Percentiles rank a stretch among this genome's conserved stretches.
Evolutionary conservation across 37 sponge, comb jelly and placozoan genomes (phyloP).

Genomic region (Spongia lamella): DNA sequence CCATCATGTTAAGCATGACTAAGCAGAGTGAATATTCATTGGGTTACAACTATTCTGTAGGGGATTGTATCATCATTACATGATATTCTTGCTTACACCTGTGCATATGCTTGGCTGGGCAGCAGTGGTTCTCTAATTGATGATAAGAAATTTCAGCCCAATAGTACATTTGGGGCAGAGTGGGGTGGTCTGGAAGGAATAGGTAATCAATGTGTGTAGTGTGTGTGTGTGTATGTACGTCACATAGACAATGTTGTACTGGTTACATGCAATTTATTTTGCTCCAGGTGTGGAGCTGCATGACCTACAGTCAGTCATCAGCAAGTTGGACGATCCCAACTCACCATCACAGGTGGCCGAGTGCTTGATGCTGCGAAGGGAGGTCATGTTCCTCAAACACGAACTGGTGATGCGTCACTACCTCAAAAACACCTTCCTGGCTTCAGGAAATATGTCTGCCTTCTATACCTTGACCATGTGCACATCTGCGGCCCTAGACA

Average conservation of each 20-base stretch:
- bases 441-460: not conserved
- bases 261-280: not conserved
- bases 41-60: too few species aligned
- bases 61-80: constrained; percentile 19
- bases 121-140: not conserved
- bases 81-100: constrained; percentile 22
- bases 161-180: constrained; percentile 7
- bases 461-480: not conserved
- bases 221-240: too few species aligned
- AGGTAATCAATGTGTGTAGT: constrained; percentile 15
- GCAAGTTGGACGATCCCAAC: constrained; percentile 26
- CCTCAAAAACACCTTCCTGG: constrained; percentile 39
- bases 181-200: constrained; percentile 71
- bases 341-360: constrained; percentile 16
- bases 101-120: constrained; percentile 52
- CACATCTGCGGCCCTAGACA: not conserved
- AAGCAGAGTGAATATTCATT: too few species aligned
- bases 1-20: too few species aligned
- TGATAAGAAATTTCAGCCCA: not conserved
- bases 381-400: constrained; percentile 18
- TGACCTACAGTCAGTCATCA: constrained; percentile 41
- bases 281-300: constrained; percentile 42
- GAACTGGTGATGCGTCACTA: constrained; percentile 38
- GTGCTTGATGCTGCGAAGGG: constrained; percentile 10
- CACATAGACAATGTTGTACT: too few species aligned